phyloP scores from a whole-genome alignment of 37 sponge, comb jelly and placozoan species.

The Tethya wilhelma region DNA sequence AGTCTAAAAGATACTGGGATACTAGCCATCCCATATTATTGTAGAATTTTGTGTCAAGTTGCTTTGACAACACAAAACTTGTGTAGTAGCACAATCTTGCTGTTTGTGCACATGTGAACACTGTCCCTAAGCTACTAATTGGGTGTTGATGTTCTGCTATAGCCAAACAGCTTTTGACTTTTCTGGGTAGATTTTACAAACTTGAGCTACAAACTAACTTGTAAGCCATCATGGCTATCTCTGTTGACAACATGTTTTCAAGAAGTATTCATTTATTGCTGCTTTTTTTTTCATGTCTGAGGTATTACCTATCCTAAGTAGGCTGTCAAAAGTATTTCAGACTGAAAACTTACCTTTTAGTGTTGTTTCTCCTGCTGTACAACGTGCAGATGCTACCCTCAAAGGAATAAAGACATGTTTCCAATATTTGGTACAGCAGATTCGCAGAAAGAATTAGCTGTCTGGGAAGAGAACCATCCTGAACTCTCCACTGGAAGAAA shows the following conservation, averaged over 20 bases:
- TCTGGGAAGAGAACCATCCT: neutral
- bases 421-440: neutral
- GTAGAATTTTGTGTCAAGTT: no score
- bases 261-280: neutral
- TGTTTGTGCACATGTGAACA: no score
- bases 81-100: no score
- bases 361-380: neutral
- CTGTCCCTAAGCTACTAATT: no score
- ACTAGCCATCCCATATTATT: no score
- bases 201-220: no score
- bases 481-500: neutral
- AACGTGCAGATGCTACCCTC: neutral
- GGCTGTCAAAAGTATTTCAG: neutral
- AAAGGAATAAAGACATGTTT: neutral
- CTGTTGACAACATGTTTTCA: no score
- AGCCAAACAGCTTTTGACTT: neutral
- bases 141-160: no score
- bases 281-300: neutral
- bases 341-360: neutral
- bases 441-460: neutral
- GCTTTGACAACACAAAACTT: no score
- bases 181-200: no score
- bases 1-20: no score
- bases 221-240: no score
- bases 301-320: neutral